Base-by-base conservation (phyloP, 2,113 vertebrate genomes). In the Chrysemys picta region DNA sequence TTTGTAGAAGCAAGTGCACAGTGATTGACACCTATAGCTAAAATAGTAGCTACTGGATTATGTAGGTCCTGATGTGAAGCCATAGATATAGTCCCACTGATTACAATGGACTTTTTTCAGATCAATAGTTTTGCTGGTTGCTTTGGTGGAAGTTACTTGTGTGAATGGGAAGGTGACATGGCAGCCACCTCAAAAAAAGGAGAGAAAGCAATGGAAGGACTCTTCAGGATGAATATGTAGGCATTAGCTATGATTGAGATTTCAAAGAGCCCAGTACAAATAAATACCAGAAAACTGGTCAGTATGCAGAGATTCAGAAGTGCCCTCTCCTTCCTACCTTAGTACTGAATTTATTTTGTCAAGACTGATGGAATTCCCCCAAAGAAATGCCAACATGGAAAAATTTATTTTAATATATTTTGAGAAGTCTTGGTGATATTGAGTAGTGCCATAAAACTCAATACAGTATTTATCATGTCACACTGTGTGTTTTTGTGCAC, bases 301-400 rank as follows among this genome's bases (percentile, higher is more conserved):
- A 57, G 88, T 85, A 47, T 35, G 22, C 52, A 88, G 79, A 81
- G 91, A 79, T 5, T 57, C 10, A 0, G 29, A 4, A 2, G 0
- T 6, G 42, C 9, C 10, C 88, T 83, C 75, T 69, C 84, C 8
- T 1, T 29, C n/a, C 94, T 27, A 72, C 45, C 13, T 49, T 13
- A 54, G 7, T 8, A 17, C 24, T 0, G 0, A 31, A 0, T 1
- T 16, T 87, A 75, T 91, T 82, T 65, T 3, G 1, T 29, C 31
- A 53, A 57, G 25, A 72, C 1, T 0, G 4, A 25, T 6, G 56
- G 92, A 13, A 52, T 81, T 83, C 78, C 29, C 42, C 42, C 49
- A 35, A 85, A 87, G 54, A 91, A 91, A 38, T 4, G 3, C 50
- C 89, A 59, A 22, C 29, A 83, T 85, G 47, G 87, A 13, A 35